Percentiles rank a stretch among this genome's conserved stretches.
Conservation (phyloP, 2,888 invertebrate species). For the Erebia ligea region DNA sequence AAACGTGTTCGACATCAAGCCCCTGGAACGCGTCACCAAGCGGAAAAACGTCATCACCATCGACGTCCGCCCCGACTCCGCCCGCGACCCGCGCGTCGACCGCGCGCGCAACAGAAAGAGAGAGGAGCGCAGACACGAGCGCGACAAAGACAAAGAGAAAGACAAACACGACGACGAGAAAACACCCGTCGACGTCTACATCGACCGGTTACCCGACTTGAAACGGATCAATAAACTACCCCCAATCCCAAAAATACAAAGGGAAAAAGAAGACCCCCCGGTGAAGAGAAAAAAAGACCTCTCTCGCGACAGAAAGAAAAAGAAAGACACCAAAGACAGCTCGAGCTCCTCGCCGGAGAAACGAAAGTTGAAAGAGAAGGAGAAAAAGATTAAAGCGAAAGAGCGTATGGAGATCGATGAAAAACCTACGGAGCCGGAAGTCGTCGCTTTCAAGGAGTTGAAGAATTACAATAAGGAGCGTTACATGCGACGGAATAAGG, state of each 20-base stretch:
- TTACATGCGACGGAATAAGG: conserved; percentile 86
- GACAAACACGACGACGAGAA: conserved; percentile 34
- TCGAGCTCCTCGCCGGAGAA: conserved; percentile 45
- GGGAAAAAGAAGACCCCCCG: conserved; percentile 47
- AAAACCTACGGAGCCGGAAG: conserved; percentile 49
- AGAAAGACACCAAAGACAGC: conserved; percentile 44
- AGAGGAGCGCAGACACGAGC: conserved; percentile 35
- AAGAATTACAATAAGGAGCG: conserved; percentile 83
- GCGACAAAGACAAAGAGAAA: conserved; percentile 35
- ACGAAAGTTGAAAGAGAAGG: conserved; percentile 43
- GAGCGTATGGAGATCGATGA: conserved; percentile 45
- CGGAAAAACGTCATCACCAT: conserved; percentile 77
- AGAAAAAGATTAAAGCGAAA: conserved; percentile 43
- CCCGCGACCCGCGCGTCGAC: conserved; percentile 50
- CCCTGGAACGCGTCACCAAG: conserved; percentile 69
- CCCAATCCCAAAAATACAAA: conserved; percentile 69
- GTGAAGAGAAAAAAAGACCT: conserved; percentile 37
- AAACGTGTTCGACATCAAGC: conserved; percentile 76
- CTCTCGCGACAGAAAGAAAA: conserved; percentile 51
- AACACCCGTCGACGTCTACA: conserved; percentile 47
- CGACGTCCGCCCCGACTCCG: conserved; percentile 55
- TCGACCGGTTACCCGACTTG: conserved; percentile 58
- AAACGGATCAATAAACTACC: conserved; percentile 69
- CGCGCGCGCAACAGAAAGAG: conserved; percentile 38
- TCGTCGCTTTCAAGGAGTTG: conserved; percentile 81